These are phyloP conservation scores for Alethe castanea DNA, from an alignment of 2,113 vertebrate genomes.

Conservation along the genomic window DNA sequence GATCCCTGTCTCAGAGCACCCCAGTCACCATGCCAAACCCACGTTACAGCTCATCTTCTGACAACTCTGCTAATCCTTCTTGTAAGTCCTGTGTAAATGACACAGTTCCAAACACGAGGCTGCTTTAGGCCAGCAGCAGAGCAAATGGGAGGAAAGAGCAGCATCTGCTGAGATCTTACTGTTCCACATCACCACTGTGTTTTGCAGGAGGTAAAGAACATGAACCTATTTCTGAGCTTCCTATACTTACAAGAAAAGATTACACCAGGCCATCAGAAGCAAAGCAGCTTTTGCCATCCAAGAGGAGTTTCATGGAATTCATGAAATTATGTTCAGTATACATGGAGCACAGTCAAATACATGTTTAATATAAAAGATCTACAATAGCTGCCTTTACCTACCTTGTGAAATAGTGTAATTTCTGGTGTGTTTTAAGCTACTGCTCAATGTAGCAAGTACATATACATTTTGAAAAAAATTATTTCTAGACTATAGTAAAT, in stretches of 20 bases:
- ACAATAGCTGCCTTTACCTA: background rate
- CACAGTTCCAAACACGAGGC: background rate
- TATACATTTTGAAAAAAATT: background rate
- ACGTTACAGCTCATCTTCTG: background rate
- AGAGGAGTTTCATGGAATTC: background rate
- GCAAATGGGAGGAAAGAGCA: background rate
- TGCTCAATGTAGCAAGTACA: background rate
- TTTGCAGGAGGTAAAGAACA: accelerated
- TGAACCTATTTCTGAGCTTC: background rate
- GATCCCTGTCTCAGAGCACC: background rate
- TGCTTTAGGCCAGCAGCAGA: background rate
- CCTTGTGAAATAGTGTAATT: background rate
- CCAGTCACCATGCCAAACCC: background rate
- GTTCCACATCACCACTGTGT: background rate
- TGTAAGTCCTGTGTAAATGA: background rate
- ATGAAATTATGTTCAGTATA: background rate
- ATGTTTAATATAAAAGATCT: background rate
- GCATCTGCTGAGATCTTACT: too few relatives aligned
- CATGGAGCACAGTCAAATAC: background rate
- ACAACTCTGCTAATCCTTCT: background rate
- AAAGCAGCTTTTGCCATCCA: background rate
- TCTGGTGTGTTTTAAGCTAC: background rate
- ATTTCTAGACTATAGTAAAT: background rate
- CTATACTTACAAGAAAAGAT: background rate
- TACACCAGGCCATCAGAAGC: background rate